Evolutionary conservation across 2,888 invertebrate genomes (phyloP).

Genomic region (Mythimna vitellina): DNA sequence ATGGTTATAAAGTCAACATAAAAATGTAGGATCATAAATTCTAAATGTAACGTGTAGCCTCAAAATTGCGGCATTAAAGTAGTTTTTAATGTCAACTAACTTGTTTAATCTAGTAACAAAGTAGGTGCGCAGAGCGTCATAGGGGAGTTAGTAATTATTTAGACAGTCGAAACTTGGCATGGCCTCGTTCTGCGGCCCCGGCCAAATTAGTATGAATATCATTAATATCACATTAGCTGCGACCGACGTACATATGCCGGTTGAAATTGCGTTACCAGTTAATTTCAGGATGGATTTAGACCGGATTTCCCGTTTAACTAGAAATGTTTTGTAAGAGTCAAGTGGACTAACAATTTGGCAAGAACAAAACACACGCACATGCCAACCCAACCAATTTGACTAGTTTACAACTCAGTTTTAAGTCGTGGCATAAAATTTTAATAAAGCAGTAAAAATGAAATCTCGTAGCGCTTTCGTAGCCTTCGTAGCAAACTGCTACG

Average conservation of each 20-base stretch:
- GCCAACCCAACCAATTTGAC: not conserved
- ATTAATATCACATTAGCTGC: slow-evolving; percentile 84
- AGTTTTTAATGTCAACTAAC: slow-evolving; percentile 65
- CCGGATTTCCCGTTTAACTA: slow-evolving; percentile 60
- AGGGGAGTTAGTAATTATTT: slow-evolving; percentile 81
- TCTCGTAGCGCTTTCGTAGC: slow-evolving; percentile 54
- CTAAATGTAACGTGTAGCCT: slow-evolving; percentile 36
- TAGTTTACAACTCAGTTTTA: slow-evolving; percentile 2
- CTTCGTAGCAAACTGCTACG: slow-evolving; percentile 51
- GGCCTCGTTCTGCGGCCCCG: slow-evolving; percentile 78
- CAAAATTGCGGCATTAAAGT: slow-evolving; percentile 49
- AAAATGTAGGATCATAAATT: slow-evolving; percentile 44
- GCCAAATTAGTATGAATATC: slow-evolving; percentile 82
- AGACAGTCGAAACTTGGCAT: slow-evolving; percentile 80
- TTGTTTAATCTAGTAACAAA: slow-evolving; percentile 64
- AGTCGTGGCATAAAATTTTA: slow-evolving; percentile 37
- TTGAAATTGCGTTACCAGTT: slow-evolving; percentile 70
- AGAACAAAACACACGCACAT: slow-evolving; percentile 30
- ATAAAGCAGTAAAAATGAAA: slow-evolving; percentile 40
- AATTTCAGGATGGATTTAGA: slow-evolving; percentile 61
- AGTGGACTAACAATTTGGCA: slow-evolving; percentile 47
- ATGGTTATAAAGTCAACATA: slow-evolving; percentile 20
- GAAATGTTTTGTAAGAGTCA: slow-evolving; percentile 44
- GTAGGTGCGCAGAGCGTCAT: slow-evolving; percentile 62
- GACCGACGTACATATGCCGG: slow-evolving; percentile 65